phyloP scores from a whole-genome alignment of 2,797 vertebrate genomes.

The Sebastes glaucus region DNA sequence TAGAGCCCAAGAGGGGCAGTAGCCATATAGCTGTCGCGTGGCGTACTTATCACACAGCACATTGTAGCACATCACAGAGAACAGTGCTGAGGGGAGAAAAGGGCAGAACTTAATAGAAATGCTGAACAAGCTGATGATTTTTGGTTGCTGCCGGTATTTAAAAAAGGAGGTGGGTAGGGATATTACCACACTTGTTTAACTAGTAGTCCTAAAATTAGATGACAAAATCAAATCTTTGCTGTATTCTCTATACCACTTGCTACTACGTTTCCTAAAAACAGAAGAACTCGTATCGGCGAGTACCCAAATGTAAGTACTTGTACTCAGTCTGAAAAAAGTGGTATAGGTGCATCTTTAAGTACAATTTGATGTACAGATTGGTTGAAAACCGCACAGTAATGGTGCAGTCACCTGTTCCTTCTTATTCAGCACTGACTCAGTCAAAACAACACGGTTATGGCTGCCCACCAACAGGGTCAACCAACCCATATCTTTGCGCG shows the following conservation, averaged over 20 bases:
- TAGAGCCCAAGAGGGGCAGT: conserved; percentile 96
- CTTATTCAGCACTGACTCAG: neutral
- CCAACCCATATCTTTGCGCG: neutral
- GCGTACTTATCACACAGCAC: conserved; percentile 98
- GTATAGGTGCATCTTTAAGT: too few species aligned
- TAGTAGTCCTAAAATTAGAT: neutral
- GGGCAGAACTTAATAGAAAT: neutral
- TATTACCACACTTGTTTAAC: neutral
- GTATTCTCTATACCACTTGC: neutral
- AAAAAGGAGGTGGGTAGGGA: neutral
- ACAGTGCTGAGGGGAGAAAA: conserved; percentile 85
- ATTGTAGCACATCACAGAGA: conserved; percentile 99
- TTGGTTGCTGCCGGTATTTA: neutral
- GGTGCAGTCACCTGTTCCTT: neutral
- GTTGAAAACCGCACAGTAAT: too few species aligned
- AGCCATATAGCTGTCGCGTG: conserved; percentile 96
- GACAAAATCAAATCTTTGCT: neutral
- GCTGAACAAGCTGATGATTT: neutral
- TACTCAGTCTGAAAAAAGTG: too few species aligned
- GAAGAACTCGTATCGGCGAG: too few species aligned
- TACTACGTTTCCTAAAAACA: neutral
- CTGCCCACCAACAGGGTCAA: neutral
- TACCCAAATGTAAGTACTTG: too few species aligned
- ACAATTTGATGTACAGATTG: neutral
- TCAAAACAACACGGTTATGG: neutral